Evolutionary conservation across 2,888 invertebrate species (phyloP).

Genomic region (Agriotes lineatus): DNA sequence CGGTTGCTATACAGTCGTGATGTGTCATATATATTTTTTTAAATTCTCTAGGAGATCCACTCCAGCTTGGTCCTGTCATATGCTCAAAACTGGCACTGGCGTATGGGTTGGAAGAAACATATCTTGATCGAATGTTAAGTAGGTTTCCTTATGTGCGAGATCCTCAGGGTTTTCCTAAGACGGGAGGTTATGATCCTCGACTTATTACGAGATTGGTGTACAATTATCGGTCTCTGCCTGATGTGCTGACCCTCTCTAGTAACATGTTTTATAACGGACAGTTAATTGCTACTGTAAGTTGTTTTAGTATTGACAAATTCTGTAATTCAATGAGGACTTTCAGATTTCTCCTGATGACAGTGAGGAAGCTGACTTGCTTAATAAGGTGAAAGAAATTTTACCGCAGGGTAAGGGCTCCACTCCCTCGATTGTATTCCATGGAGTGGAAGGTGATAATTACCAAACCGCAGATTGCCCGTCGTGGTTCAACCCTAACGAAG

Average conservation of each 20-base stretch:
- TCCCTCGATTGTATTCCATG: slow-evolving; percentile 77
- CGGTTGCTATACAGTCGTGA: background rate
- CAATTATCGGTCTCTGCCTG: slow-evolving; percentile 89
- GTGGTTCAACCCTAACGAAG: slow-evolving; percentile 91
- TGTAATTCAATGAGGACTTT: slow-evolving; percentile 25
- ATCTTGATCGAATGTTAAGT: slow-evolving; percentile 76
- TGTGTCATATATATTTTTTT: no score
- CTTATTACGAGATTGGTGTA: slow-evolving; percentile 87
- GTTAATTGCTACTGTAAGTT: slow-evolving; percentile 74
- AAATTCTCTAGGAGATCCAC: slow-evolving; percentile 78
- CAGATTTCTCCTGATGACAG: slow-evolving; percentile 56
- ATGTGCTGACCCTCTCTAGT: slow-evolving; percentile 82
- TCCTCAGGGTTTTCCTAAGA: slow-evolving; percentile 69
- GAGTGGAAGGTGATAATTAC: slow-evolving; percentile 76
- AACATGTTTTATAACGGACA: slow-evolving; percentile 87
- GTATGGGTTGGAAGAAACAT: slow-evolving; percentile 80
- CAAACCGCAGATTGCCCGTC: slow-evolving; percentile 86
- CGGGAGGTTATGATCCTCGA: slow-evolving; percentile 82
- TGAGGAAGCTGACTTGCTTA: slow-evolving; percentile 64
- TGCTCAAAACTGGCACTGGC: slow-evolving; percentile 73
- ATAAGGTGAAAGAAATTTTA: slow-evolving; percentile 60
- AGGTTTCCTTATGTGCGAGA: slow-evolving; percentile 79
- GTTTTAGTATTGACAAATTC: background rate
- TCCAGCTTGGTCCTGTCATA: slow-evolving; percentile 90
- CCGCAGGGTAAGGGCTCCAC: slow-evolving; percentile 61